Evolutionary conservation across 1,140 invertebrate species (phyloP), one percentile per base, ranked within the genome.

Genomic region (Atta colombica): DNA sequence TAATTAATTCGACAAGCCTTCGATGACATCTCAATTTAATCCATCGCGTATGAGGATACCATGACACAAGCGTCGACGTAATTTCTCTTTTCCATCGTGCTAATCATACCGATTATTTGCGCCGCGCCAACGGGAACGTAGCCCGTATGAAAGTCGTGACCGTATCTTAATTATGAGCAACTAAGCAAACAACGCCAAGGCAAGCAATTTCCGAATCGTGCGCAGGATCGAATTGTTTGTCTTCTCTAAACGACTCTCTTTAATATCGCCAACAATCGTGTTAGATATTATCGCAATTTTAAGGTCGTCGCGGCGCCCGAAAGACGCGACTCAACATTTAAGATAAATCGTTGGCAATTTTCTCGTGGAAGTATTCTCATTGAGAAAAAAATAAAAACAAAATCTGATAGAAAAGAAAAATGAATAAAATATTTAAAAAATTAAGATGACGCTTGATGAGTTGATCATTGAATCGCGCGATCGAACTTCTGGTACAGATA

Each of bases 171-270:
- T 86, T 69, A 69, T 49, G 35, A 51, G 6, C 74, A 85, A 74
- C 61, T 85, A 85, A 85, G 31, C 35, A 85, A 85, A 85, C 58
- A 49, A 31, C 21, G 16, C 61, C 16, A 18, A 16, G 16, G 28
- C 61, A 65, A 65, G 53, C 21, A 28, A 53, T 65, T 16, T 6
- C 3, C 18, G 35, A 39, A 86, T 69, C 14, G 51, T 86, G 21
- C 25, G 63, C 51, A n/a, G 18, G 49, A 85, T 85, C 74, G 51
- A 85, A 85, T 18, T 85, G 61, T 85, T 85, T 85, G 49, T 49
- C 31, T 65, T 66, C 31, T 5, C 1, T 10, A 14, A n/a, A 77
- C 18, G 71, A 8, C 58, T 45, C 71, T 78, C 14, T 55, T 78
- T 66, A 53, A 78, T 78, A 16, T 25, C 31, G 25, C 39, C 8